These are phyloP conservation scores for Nowickia ferox DNA, from an alignment of 2,888 invertebrate species.

Conservation along the genomic window DNA sequence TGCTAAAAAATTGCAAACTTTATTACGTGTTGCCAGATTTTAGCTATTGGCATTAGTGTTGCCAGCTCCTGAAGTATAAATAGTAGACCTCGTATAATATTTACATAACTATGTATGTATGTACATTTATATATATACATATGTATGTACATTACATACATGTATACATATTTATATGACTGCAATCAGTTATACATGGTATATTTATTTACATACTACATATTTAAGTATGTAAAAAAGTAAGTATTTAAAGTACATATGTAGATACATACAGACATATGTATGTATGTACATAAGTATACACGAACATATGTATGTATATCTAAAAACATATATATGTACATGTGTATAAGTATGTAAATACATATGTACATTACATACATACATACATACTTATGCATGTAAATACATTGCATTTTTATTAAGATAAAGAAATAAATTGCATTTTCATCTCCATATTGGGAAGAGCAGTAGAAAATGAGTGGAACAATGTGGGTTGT, in stretches of 20 bases:
- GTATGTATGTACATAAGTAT: neutral
- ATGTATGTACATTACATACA: neutral
- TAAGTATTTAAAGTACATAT: slow-evolving; percentile 38
- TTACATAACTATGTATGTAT: neutral
- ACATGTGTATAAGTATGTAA: neutral
- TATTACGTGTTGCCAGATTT: no score
- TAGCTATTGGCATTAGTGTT: no score
- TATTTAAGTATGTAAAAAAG: neutral
- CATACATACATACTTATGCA: neutral
- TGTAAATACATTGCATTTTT: neutral
- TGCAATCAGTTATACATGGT: no score
- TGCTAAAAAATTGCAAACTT: no score
- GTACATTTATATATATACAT: neutral
- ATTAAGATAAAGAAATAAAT: slow-evolving; percentile 10
- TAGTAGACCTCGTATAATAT: no score
- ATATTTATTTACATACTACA: no score
- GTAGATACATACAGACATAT: neutral
- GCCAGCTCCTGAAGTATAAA: no score
- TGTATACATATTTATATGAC: neutral
- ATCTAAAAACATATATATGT: neutral
- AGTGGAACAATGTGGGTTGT: neutral
- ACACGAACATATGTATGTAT: neutral
- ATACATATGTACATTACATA: neutral
- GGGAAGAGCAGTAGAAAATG: slow-evolving; percentile 34
- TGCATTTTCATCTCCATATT: slow-evolving; percentile 45